phyloP scores from a whole-genome alignment of 2,113 vertebrate genomes.

The Phodopus roborovskii region DNA sequence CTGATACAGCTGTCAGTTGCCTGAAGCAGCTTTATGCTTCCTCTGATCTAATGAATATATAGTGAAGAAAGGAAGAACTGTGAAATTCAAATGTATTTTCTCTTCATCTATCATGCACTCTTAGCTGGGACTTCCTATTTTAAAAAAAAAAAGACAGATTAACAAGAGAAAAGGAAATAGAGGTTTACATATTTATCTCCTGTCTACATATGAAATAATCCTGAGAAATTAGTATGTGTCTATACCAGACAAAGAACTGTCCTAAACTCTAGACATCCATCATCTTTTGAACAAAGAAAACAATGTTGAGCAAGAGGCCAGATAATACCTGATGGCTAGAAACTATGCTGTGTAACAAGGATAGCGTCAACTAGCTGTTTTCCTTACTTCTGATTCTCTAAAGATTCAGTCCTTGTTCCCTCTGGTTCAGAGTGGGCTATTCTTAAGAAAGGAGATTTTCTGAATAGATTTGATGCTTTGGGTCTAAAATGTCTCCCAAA shows the following conservation, averaged over 20 bases:
- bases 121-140: neutral
- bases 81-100: neutral
- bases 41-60: constrained; percentile 13
- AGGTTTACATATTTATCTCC: neutral
- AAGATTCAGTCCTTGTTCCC: neutral
- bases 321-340: neutral
- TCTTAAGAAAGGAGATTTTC: neutral
- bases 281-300: neutral
- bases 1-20: neutral
- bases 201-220: neutral
- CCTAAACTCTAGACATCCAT: neutral
- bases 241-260: neutral
- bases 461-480: neutral
- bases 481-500: neutral
- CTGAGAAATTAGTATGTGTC: neutral
- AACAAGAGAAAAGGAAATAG: neutral
- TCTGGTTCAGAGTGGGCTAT: neutral
- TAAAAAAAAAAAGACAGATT: neutral
- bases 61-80: neutral
- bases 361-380: neutral
- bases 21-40: constrained; percentile 40
- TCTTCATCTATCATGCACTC: neutral
- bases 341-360: neutral
- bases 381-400: too few relatives aligned
- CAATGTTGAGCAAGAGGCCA: neutral